Base-by-base conservation (phyloP, 2,888 invertebrate genomes). In the Polietes domitor region DNA sequence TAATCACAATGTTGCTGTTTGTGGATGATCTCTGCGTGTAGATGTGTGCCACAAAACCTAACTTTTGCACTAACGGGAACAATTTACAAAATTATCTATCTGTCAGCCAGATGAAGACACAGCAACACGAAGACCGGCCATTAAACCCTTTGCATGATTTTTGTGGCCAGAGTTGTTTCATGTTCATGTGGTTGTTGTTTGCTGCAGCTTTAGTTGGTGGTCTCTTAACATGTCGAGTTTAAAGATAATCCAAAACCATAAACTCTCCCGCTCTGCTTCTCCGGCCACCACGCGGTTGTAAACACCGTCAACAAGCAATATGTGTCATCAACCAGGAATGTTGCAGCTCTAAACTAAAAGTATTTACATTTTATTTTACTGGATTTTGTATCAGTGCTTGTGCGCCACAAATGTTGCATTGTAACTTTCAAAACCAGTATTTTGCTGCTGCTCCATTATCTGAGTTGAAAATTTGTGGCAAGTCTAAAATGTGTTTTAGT, bases 351-450 rank as follows among this genome's bases (percentile, higher is more conserved):
- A 28, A 63, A 37, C 63, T n/a, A 53, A 47, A 41, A 47, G n/a
- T 47, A n/a, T 47, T 47, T 4, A 47, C 47, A n/a, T n/a, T n/a
- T n/a, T n/a, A n/a, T n/a, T n/a, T n/a, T n/a, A n/a, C 53, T 1
- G n/a, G 53, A 1, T 4, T 19, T 53, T n/a, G n/a, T 37, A 12
- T 37, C 37, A 10, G 4, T 53, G 21, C 7, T 1, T 6, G 19
- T n/a, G n/a, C 53, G 1, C 19, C 53, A 53, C 53, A 53, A n/a
- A n/a, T 47, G 47, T n/a, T n/a, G 15, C 4, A n/a, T 47, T 53
- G 19, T 21, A n/a, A 53, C 53, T 37, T 63, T 63, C 63, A 63
- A 63, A 63, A 63, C 63, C 63, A 63, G 63, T 63, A 63, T 63
- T 63, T 37, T 37, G 32, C 37, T 17, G n/a, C 28, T 61, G 24